Evolutionary conservation across 2,113 vertebrate species (phyloP), one percentile per base, ranked within the genome.

Genomic region (Scalopus aquaticus): DNA sequence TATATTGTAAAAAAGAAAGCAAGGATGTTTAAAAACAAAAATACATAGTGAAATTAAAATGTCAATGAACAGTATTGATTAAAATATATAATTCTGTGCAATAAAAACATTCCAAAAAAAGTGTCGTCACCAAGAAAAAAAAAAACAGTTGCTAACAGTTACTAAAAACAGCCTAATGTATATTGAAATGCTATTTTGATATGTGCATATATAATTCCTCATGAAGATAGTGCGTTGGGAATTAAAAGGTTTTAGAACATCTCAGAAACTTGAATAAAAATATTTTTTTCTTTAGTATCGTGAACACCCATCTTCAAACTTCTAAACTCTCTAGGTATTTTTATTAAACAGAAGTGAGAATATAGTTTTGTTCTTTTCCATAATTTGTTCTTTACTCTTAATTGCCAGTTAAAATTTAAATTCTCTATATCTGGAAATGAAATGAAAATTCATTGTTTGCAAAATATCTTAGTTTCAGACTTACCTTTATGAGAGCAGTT

Each of bases 171-270:
- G 44, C 64, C 15, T 89, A 90, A 80, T 65, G 37, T 83, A 37
- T 37, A 69, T 80, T 69, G 7, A 79, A 86, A 37, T 60, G 37
- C 0, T 69, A 74, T 69, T 87, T 87, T 64, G 87, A 82, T 64
- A 62, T 94, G 92, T 95, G 11, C 7, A 46, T 58, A 93, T 90
- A 69, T 69, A 64, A 85, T 49, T 92, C 73, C 65, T 88, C 56
- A 24, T 73, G 37, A 94, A 17, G 42, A 37, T 30, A 42, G 62
- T 82, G 9, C 7, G 69, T 5, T 62, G 5, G 3, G 22, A 32
- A 0, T 12, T 81, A 67, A 92, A 80, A 88, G 9, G 8, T 88
- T 72, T 73, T 78, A 87, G 32, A 54, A 65, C 19, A 84, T 51
- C 39, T 49, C 6, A 39, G 70, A 58, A 60, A 76, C 6, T 65